phyloP scores from a whole-genome alignment of 2,113 vertebrate genomes.

The Coptodon rendalli region DNA sequence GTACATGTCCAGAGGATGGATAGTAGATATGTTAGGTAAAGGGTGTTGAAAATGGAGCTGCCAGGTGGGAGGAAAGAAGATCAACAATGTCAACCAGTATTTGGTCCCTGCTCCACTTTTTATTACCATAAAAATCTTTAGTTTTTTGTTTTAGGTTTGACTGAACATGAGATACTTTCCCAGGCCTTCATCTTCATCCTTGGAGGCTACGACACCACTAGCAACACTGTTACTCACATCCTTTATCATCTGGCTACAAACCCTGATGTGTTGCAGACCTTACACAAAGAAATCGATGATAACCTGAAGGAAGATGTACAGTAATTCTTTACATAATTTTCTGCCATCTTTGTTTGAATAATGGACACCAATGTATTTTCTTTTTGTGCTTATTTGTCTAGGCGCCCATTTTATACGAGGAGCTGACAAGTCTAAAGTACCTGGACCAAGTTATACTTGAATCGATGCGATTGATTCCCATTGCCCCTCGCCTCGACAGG shows the following conservation, averaged over 20 bases:
- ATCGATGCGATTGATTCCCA: constrained; percentile 36
- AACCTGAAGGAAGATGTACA: constrained; percentile 34
- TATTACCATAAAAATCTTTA: neutral
- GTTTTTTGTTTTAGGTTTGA: constrained; percentile 43
- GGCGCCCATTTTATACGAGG: constrained; percentile 33
- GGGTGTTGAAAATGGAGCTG: neutral
- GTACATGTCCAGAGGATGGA: neutral
- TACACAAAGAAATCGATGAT: constrained; percentile 51
- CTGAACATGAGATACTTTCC: constrained; percentile 62
- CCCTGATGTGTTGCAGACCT: constrained; percentile 28
- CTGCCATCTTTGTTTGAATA: neutral
- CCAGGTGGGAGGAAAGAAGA: neutral
- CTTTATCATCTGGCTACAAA: constrained; percentile 51
- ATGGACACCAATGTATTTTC: neutral
- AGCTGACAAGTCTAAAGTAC: constrained; percentile 36
- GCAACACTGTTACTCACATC: neutral
- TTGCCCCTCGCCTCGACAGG: constrained; percentile 45
- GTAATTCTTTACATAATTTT: neutral
- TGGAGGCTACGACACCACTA: constrained; percentile 57
- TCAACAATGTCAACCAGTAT: neutral
- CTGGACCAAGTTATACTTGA: constrained; percentile 53
- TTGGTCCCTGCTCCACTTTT: neutral
- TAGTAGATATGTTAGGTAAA: neutral
- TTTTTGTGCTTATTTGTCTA: neutral
- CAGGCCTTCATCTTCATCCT: constrained; percentile 59